A percentile compares a stretch with the other conserved stretches of the same genome.
phyloP scores from a whole-genome alignment of 2,797 vertebrate species.

The Phoebastria nigripes region DNA sequence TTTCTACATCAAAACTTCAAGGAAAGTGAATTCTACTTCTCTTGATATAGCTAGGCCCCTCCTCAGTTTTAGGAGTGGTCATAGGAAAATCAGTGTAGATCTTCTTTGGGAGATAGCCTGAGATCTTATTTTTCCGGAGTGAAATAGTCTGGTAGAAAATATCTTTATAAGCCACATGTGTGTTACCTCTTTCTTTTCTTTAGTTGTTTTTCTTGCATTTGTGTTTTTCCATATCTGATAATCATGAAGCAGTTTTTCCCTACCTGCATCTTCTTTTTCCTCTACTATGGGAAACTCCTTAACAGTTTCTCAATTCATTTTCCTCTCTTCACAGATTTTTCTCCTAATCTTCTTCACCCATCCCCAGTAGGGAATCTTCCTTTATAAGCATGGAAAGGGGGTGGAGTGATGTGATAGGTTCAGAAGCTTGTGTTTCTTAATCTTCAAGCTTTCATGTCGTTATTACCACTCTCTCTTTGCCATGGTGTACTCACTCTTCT shows the following conservation, averaged over 20 bases:
- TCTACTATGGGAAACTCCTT: not conserved
- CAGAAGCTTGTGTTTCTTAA: not conserved
- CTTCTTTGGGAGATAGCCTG: not conserved
- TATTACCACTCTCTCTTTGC: not conserved
- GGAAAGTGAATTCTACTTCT: not conserved
- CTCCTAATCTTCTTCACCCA: not conserved
- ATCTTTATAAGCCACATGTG: not conserved
- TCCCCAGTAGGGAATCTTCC: not conserved
- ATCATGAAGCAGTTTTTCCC: not conserved
- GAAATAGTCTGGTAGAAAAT: not conserved
- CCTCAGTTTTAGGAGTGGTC: not conserved
- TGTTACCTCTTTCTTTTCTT: not conserved
- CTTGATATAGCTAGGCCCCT: not conserved
- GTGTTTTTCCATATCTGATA: not conserved
- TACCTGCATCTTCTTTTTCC: not conserved
- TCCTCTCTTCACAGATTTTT: not conserved
- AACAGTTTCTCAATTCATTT: not conserved
- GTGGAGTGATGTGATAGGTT: not conserved
- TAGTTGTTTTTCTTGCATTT: not conserved
- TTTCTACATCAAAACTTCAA: not conserved
- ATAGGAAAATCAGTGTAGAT: not conserved
- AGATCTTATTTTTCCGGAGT: not conserved
- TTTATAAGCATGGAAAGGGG: not conserved
- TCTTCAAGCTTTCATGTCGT: not conserved
- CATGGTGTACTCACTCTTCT: not conserved